Evolutionary conservation across 2,113 vertebrate species (phyloP).

Genomic region (Monopterus albus): DNA sequence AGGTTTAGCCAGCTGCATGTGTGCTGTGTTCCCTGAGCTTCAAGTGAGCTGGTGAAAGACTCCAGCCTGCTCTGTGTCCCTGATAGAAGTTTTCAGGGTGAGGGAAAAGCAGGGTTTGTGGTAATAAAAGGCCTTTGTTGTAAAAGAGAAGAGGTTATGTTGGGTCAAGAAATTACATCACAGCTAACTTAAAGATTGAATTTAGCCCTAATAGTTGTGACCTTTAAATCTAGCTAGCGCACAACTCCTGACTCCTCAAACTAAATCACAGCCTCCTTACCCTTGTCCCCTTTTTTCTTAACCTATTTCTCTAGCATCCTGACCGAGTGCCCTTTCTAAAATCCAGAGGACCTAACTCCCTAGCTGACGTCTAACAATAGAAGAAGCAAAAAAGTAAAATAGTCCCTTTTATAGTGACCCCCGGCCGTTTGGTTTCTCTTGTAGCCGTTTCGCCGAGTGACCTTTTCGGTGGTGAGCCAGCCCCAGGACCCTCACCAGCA

Average conservation of each 20-base stretch:
- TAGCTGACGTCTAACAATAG: slow-evolving; percentile 28
- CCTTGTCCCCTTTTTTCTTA: slow-evolving; percentile 23
- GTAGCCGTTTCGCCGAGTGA: slow-evolving; percentile 99
- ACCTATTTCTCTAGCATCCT: slow-evolving; percentile 36
- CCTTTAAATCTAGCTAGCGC: slow-evolving; percentile 1
- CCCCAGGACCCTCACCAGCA: slow-evolving; percentile 99
- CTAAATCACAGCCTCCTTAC: not conserved
- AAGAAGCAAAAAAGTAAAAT: slow-evolving; percentile 33
- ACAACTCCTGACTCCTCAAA: not conserved
- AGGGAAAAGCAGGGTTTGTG: slow-evolving; percentile 14
- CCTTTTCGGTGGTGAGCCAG: slow-evolving; percentile 99
- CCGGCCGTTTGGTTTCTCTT: slow-evolving; percentile 95
- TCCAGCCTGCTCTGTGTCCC: slow-evolving; percentile 12
- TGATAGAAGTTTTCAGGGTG: slow-evolving; percentile 20
- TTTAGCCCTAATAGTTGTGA: not conserved
- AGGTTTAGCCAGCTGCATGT: slow-evolving; percentile 50
- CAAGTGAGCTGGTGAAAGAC: slow-evolving; percentile 32
- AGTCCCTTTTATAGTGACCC: slow-evolving; percentile 91
- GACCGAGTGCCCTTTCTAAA: slow-evolving; percentile 36
- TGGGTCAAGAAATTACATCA: not conserved
- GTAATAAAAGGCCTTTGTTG: slow-evolving; percentile 30
- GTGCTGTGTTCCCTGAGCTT: slow-evolving; percentile 56
- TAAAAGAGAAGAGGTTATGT: not conserved
- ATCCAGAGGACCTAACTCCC: slow-evolving; percentile 47
- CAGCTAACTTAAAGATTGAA: slow-evolving; percentile 2